Evolutionary conservation across 2,888 invertebrate genomes (phyloP).

Genomic region (Drosophila anceps): DNA sequence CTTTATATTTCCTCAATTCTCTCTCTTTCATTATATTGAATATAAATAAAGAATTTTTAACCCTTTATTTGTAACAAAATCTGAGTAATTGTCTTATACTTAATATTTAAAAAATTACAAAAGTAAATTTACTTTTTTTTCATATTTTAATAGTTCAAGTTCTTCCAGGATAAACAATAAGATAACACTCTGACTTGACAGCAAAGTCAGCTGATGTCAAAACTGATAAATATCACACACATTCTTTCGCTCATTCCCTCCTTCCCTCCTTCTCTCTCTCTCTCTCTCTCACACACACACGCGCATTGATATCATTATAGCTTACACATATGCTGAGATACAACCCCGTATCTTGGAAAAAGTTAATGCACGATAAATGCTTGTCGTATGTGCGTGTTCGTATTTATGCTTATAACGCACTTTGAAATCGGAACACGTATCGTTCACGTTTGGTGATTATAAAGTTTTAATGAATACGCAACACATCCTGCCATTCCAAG

Average conservation of each 20-base stretch:
- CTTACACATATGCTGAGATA: slow-evolving; percentile 43
- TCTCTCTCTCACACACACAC: neutral
- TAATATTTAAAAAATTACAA: too few relatives aligned
- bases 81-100: too few relatives aligned
- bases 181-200: neutral
- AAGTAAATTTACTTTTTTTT: too few relatives aligned
- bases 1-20: neutral
- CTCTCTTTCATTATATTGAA: neutral
- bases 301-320: neutral
- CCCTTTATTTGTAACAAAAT: too few relatives aligned
- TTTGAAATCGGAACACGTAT: slow-evolving; percentile 68
- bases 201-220: neutral
- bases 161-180: neutral
- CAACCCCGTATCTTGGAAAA: slow-evolving; percentile 21
- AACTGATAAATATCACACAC: neutral
- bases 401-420: slow-evolving; percentile 36
- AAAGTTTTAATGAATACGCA: slow-evolving; percentile 81
- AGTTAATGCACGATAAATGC: slow-evolving; percentile 49
- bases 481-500: slow-evolving; percentile 42
- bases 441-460: slow-evolving; percentile 76
- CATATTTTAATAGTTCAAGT: neutral
- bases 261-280: too few relatives aligned
- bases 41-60: too few relatives aligned
- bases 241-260: neutral
- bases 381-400: slow-evolving; percentile 14